Base-by-base conservation (phyloP, 2,888 invertebrate species). In the Dynastes tityus region DNA sequence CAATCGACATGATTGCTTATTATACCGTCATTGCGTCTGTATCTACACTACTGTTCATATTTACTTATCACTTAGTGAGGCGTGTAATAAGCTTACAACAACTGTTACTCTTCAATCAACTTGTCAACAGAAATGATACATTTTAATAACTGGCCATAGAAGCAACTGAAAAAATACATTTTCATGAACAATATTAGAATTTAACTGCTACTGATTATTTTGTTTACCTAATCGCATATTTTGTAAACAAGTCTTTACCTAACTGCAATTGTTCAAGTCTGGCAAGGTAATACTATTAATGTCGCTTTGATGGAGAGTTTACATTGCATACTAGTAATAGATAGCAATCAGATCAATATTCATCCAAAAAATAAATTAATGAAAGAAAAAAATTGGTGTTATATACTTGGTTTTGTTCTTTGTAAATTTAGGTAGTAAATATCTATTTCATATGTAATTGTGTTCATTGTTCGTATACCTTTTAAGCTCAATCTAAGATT, bases 21-120 rank as follows among this genome's bases (percentile, higher is more conserved):
- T 79, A 77, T 71, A 53, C 29, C 70, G 64, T 77, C 77, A 68
- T 74, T 68, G 64, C 71, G 73, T 55, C 32, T 61, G 49, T 78
- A 75, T 78, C 64, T 27, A 37, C 58, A 80, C 80, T 82, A 85
- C 85, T 84, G 87, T 86, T 85, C 81, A 82, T 87, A 84, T 87
- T 87, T 87, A 83, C 85, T 84, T 85, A 86, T 86, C 87, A 87
- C 87, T 87, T 86, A 85, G 85, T 86, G 83, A 85, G 84, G 83
- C 86, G 84, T 87, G 86, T 86, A 87, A 87, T 87, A 85, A 83
- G 84, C 85, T 85, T 80, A 55, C 83, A 85, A 86, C 86, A 85
- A 85, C 85, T 85, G 83, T 80, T 78, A 76, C 81, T 81, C 80
- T 82, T 70, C 67, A 78, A 74, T 73, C 64, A 64, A 61, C 65